Evolutionary conservation across 2,888 invertebrate genomes (phyloP).

Genomic region (Sphaerophoria rueppellii): DNA sequence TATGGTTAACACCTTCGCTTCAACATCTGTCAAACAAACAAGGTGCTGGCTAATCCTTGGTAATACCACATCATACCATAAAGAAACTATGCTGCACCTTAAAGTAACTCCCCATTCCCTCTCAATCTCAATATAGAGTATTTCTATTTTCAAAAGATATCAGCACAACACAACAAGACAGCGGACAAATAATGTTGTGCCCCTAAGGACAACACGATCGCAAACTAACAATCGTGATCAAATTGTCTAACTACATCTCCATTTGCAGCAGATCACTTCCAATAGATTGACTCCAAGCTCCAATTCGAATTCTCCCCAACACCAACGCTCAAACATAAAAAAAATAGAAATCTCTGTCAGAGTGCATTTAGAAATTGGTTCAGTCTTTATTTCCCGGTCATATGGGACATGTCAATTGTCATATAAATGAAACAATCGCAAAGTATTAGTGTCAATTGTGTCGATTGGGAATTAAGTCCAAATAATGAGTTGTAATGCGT

Average conservation of each 20-base stretch:
- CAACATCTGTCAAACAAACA: conserved; percentile 59
- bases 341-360: conserved; percentile 30
- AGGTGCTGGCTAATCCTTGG: conserved; percentile 12
- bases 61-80: not conserved
- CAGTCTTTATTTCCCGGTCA: conserved; percentile 6
- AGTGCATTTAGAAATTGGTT: conserved; percentile 33
- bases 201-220: conserved; percentile 69
- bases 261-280: conserved; percentile 71
- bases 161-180: conserved; percentile 38
- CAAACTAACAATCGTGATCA: conserved; percentile 59
- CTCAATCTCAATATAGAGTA: not conserved
- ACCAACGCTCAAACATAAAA: conserved; percentile 3
- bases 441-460: conserved; percentile 47
- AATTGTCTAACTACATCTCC: conserved; percentile 69
- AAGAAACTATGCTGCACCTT: conserved; percentile 57
- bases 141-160: conserved; percentile 19
- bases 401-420: conserved; percentile 36
- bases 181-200: conserved; percentile 51
- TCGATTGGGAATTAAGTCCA: conserved; percentile 42
- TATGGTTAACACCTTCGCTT: conserved; percentile 46
- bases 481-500: conserved; percentile 35
- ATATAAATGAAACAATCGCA: conserved; percentile 42
- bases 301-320: conserved; percentile 16
- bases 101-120: conserved; percentile 24
- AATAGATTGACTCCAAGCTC: conserved; percentile 51